Evolutionary conservation across 2,888 invertebrate genomes (phyloP).

Genomic region (Balanococcus diminutus): DNA sequence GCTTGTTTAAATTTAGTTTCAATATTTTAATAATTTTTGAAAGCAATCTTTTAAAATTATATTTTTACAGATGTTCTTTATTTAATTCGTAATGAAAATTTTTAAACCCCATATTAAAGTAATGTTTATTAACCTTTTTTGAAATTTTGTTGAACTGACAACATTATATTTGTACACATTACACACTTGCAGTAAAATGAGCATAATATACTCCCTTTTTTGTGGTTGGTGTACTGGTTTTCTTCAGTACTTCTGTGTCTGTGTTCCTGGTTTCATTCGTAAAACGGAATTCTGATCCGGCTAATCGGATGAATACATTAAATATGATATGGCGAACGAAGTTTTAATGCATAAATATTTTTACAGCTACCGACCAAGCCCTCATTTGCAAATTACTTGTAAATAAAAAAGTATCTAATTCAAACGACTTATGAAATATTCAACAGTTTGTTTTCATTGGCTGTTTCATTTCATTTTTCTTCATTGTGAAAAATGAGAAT

Average conservation of each 20-base stretch:
- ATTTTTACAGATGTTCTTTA: no score
- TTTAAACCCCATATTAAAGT: no score
- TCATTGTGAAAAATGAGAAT: conserved; percentile 33
- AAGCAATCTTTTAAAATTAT: no score
- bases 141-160: no score
- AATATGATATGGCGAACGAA: neutral
- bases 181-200: no score
- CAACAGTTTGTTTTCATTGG: conserved; percentile 33
- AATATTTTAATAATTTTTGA: no score
- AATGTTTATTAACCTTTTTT: no score
- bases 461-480: conserved; percentile 41
- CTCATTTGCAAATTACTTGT: conserved; percentile 38
- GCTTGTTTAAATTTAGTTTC: no score
- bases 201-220: no score
- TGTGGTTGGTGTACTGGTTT: no score
- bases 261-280: neutral
- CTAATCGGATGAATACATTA: conserved; percentile 40
- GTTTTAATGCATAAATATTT: neutral
- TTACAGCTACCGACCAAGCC: neutral
- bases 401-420: conserved; percentile 43
- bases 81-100: no score
- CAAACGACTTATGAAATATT: conserved; percentile 37
- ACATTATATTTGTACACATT: no score
- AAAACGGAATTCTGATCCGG: neutral
- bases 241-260: neutral